These are phyloP conservation scores for Ptychoptera contaminata DNA, from an alignment of 2,888 invertebrate genomes.

Conservation along the genomic window DNA sequence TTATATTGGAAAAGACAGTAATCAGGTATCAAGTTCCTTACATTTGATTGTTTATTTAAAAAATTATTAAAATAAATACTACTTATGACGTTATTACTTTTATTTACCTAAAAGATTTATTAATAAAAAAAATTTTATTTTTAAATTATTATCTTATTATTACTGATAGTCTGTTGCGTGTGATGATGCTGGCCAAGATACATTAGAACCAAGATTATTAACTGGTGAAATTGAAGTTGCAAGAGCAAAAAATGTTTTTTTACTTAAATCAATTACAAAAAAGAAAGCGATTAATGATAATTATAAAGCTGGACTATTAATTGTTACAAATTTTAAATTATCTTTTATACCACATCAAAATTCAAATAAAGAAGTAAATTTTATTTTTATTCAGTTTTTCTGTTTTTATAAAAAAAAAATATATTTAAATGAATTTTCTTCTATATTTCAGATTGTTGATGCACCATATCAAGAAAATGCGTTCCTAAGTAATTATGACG, in stretches of 20 bases:
- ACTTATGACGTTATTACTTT: no score
- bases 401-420: background rate
- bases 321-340: slow-evolving; percentile 85
- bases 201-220: background rate
- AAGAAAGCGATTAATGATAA: slow-evolving; percentile 42
- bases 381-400: background rate
- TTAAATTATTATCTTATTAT: no score
- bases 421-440: background rate
- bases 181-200: background rate
- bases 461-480: slow-evolving; percentile 23
- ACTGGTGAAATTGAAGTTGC: slow-evolving; percentile 69
- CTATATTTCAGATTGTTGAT: slow-evolving; percentile 13
- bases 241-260: slow-evolving; percentile 66
- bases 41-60: no score
- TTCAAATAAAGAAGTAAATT: background rate
- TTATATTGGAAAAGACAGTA: no score
- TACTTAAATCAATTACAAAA: slow-evolving; percentile 56
- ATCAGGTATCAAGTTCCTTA: no score
- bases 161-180: background rate
- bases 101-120: no score
- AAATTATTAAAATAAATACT: no score
- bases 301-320: slow-evolving; percentile 67
- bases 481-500: slow-evolving; percentile 25
- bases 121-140: no score
- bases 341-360: slow-evolving; percentile 57